These are phyloP conservation scores for Fopius arisanus DNA, from an alignment of 1,140 invertebrate species.

Conservation along the genomic window DNA sequence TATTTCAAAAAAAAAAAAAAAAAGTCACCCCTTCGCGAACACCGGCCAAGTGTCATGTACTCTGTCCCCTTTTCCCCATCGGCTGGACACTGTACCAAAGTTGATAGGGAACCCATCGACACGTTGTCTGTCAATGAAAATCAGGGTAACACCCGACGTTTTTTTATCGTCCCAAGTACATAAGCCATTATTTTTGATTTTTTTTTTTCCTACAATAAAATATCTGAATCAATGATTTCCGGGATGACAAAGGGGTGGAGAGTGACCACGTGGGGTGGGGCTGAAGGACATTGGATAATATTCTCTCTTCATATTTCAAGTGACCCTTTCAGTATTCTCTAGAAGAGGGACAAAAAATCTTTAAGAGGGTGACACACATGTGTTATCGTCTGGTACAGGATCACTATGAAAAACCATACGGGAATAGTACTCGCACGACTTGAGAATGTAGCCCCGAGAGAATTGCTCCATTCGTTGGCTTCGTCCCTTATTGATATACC, in stretches of 20 bases:
- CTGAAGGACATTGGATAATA: slow-evolving; percentile 20
- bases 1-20: slow-evolving; percentile 46
- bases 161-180: not conserved
- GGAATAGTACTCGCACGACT: not conserved
- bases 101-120: not conserved
- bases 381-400: slow-evolving; percentile 15
- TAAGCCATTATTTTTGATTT: not conserved
- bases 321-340: slow-evolving; percentile 45
- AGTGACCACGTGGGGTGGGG: slow-evolving; percentile 20
- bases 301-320: slow-evolving; percentile 43
- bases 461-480: slow-evolving; percentile 23
- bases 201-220: not conserved
- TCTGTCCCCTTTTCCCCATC: not conserved
- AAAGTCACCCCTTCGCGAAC: slow-evolving; percentile 35
- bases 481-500: slow-evolving; percentile 51
- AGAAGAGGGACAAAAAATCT: slow-evolving; percentile 16
- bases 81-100: not conserved
- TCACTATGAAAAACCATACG: not conserved
- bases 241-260: not conserved
- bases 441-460: not conserved
- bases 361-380: slow-evolving; percentile 22
- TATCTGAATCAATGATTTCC: not conserved
- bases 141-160: not conserved
- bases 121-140: slow-evolving; percentile 15
- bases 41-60: slow-evolving; percentile 10